Percentiles rank a stretch among this genome's conserved stretches.
Conservation (phyloP, 2,113 vertebrate genomes). For the Festucalex cinctus region DNA sequence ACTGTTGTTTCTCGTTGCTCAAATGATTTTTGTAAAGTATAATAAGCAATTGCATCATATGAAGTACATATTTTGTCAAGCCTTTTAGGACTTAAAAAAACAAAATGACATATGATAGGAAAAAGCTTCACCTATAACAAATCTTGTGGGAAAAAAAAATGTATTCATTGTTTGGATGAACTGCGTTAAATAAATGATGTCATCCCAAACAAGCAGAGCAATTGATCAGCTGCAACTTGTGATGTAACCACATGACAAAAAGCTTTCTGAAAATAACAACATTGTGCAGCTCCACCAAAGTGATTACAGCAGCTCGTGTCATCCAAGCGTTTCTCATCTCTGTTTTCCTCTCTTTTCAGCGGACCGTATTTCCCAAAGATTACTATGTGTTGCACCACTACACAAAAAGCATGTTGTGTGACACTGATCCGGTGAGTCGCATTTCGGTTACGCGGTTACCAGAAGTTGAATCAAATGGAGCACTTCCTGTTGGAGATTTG, state of each 20-base stretch:
- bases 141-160: background rate
- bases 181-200: background rate
- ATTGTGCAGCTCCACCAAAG: background rate
- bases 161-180: background rate
- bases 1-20: background rate
- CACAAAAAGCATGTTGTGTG: constrained; percentile 62
- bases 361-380: constrained; percentile 70
- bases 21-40: too few species aligned
- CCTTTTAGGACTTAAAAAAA: background rate
- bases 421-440: constrained; percentile 66
- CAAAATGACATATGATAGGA: background rate
- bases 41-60: too few species aligned
- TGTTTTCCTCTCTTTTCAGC: constrained; percentile 43
- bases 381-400: constrained; percentile 69
- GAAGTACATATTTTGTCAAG: background rate
- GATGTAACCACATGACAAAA: constrained; percentile 1
- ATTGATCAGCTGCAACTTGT: background rate
- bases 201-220: background rate
- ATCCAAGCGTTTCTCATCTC: background rate
- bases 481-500: constrained; percentile 11
- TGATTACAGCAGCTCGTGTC: background rate
- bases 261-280: constrained; percentile 1
- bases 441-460: constrained; percentile 1
- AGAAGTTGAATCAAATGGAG: background rate
- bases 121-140: background rate